These are phyloP conservation scores for Bembecia ichneumoniformis DNA, from an alignment of 2,888 invertebrate species.

Conservation along the genomic window DNA sequence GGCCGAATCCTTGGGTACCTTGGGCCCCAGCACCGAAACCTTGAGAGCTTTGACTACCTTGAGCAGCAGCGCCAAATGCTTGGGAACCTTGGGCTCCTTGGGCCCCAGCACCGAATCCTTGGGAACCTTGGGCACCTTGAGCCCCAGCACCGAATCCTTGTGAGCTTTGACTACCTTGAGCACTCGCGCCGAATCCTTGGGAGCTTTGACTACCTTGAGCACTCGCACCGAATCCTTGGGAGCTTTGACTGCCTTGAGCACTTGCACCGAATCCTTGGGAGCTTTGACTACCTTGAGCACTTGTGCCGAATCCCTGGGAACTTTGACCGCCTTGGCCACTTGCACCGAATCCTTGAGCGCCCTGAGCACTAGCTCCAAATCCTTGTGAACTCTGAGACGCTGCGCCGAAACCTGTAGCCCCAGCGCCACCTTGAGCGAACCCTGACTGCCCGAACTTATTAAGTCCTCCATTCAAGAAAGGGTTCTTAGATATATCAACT, in stretches of 20 bases:
- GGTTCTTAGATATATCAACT: slow-evolving; percentile 41
- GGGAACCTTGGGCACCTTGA: slow-evolving; percentile 1
- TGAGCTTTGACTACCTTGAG: too few species aligned
- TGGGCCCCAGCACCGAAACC: slow-evolving; percentile 3
- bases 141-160: too few species aligned
- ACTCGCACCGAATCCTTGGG: too few species aligned
- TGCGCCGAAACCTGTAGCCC: slow-evolving; percentile 10
- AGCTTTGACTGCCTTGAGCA: too few species aligned
- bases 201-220: slow-evolving; percentile 1
- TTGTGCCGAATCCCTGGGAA: slow-evolving; percentile 4
- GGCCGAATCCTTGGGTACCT: slow-evolving; percentile 6
- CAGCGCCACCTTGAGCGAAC: slow-evolving; percentile 13
- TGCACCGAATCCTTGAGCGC: slow-evolving; percentile 3
- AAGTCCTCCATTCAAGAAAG: slow-evolving; percentile 37
- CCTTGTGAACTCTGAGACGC: slow-evolving; percentile 1
- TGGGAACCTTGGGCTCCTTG: not conserved
- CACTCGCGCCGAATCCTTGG: slow-evolving; percentile 8
- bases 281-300: slow-evolving; percentile 5
- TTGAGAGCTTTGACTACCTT: slow-evolving; percentile 2
- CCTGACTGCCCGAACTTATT: slow-evolving; percentile 19
- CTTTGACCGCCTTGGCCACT: slow-evolving; percentile 9
- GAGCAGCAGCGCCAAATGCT: not conserved
- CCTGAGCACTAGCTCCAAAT: slow-evolving; percentile 4
- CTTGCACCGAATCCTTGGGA: slow-evolving; percentile 7
- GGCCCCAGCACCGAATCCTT: too few species aligned